A percentile compares a stretch with the other conserved stretches of the same genome.
Conservation (phyloP, 2,113 vertebrate species). For the Desmodus rotundus region DNA sequence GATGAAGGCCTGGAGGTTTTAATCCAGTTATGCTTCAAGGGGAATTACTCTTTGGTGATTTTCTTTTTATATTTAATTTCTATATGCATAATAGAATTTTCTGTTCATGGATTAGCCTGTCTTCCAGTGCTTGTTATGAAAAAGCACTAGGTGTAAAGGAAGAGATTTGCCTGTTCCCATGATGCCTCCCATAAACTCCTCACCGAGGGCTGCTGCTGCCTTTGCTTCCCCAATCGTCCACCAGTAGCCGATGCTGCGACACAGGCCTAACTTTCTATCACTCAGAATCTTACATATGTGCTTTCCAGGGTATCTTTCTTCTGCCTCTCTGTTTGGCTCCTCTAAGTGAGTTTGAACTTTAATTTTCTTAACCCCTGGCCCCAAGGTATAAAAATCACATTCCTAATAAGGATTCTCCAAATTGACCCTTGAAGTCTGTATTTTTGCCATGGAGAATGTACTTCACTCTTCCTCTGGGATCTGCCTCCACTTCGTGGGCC, state of each 20-base stretch:
- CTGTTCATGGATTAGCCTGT: background rate
- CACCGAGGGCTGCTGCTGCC: accelerated
- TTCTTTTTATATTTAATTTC: background rate
- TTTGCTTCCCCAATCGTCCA: background rate
- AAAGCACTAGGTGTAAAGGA: background rate
- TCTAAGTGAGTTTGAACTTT: background rate
- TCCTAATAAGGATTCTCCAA: background rate
- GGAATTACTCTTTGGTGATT: background rate
- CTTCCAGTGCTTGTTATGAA: background rate
- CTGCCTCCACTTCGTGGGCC: background rate
- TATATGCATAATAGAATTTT: background rate
- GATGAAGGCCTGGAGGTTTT: background rate
- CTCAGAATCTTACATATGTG: background rate
- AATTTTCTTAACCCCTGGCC: background rate
- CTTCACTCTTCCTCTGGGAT: background rate
- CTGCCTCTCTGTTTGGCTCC: background rate
- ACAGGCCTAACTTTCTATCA: background rate
- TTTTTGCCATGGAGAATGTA: accelerated
- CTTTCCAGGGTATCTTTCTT: background rate
- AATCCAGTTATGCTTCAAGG: background rate
- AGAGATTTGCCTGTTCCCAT: background rate
- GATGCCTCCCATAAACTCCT: background rate
- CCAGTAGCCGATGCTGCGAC: no score
- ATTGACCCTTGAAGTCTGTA: background rate
- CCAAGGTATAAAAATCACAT: background rate